Conservation (phyloP, 2,888 invertebrate species). For the Chaetogeoica ovagalla region DNA sequence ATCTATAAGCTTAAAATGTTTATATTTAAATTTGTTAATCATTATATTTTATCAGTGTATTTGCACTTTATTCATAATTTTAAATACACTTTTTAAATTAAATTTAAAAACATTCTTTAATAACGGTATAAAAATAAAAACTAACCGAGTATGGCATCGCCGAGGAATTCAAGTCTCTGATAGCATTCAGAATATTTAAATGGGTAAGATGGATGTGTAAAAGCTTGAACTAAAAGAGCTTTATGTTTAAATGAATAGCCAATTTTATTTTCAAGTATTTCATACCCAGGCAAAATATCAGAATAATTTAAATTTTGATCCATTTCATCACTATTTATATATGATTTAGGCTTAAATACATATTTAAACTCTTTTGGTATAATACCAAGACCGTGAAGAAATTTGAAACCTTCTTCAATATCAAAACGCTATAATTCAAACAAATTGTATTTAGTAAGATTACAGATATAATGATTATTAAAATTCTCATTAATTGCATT, state of each 20-base stretch:
- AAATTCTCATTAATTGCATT: conserved; percentile 18
- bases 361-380: conserved; percentile 60
- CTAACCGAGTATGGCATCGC: conserved; percentile 79
- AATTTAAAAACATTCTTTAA: too few relatives aligned
- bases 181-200: conserved; percentile 79
- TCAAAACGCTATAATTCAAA: conserved; percentile 61
- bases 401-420: conserved; percentile 62
- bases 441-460: background rate
- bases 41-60: background rate
- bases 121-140: background rate
- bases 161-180: conserved; percentile 86
- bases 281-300: conserved; percentile 44
- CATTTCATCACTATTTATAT: background rate
- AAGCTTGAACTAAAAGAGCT: conserved; percentile 81
- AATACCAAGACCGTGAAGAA: conserved; percentile 70
- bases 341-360: background rate
- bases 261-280: conserved; percentile 67
- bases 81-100: too few relatives aligned
- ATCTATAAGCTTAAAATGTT: background rate
- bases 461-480: background rate
- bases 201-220: conserved; percentile 89
- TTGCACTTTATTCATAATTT: too few relatives aligned
- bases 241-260: conserved; percentile 80
- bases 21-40: background rate
- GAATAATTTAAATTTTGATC: background rate